A percentile compares a stretch with the other conserved stretches of the same genome.
phyloP scores from a whole-genome alignment of 2,113 vertebrate genomes.

The Mungos mungo region DNA sequence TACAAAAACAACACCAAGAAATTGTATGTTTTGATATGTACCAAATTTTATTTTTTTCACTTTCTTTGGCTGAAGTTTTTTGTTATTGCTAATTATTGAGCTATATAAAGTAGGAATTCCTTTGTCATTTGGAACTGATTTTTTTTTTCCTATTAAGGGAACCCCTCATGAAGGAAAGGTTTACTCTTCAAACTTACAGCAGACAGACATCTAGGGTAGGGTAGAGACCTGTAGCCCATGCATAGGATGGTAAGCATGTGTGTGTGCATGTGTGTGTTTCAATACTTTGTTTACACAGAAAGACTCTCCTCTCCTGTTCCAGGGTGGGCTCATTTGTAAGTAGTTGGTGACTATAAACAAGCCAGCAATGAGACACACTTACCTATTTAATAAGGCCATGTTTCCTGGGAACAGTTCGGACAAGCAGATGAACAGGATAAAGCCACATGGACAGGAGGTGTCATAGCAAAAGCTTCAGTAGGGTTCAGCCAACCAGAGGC shows the following conservation, averaged over 20 bases:
- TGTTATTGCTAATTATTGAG: background rate
- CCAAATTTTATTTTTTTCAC: background rate
- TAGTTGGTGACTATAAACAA: background rate
- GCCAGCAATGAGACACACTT: background rate
- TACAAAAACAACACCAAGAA: background rate
- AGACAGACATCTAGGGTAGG: background rate
- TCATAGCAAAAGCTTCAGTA: background rate
- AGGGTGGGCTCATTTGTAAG: background rate
- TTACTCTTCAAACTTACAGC: background rate
- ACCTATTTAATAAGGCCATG: background rate
- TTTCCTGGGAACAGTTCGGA: background rate
- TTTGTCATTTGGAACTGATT: background rate
- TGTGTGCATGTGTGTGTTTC: background rate
- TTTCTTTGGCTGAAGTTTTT: background rate
- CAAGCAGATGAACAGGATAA: background rate
- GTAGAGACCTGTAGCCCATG: rapidly evolving
- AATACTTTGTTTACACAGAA: background rate
- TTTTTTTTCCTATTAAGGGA: background rate
- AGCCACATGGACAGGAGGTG: background rate
- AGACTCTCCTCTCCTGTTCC: background rate
- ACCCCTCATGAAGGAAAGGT: background rate
- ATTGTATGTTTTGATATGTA: background rate
- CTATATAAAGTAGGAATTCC: background rate
- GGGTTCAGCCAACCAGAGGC: rapidly evolving
- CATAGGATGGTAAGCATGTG: background rate